phyloP scores from a whole-genome alignment of 2,888 invertebrate genomes.

The Alitta virens region DNA sequence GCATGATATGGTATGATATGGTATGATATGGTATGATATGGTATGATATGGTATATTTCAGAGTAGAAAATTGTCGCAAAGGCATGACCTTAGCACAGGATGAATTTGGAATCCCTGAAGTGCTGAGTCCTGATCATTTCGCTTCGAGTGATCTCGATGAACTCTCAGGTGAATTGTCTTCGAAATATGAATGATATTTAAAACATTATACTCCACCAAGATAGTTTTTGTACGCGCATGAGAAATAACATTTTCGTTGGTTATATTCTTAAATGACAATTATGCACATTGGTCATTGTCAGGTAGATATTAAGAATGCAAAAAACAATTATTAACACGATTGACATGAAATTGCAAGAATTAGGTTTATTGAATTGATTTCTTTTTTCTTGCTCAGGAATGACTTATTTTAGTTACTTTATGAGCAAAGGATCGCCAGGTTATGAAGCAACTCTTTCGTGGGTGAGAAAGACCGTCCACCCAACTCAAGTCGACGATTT shows the following conservation, averaged over 20 bases:
- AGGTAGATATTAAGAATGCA: no score
- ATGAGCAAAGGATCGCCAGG: conserved; percentile 90
- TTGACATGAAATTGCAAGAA: background rate
- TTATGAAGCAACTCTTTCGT: conserved; percentile 82
- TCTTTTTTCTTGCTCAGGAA: conserved; percentile 58
- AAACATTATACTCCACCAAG: no score
- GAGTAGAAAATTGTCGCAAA: conserved; percentile 84
- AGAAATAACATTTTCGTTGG: no score
- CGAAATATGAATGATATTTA: no score
- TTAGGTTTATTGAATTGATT: background rate
- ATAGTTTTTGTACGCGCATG: no score
- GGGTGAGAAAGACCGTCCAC: conserved; percentile 78
- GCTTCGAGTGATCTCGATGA: conserved; percentile 93
- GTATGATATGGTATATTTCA: conserved; percentile 57
- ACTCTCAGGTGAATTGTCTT: conserved; percentile 72
- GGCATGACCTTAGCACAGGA: conserved; percentile 88
- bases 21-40: no score
- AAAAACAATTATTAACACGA: background rate
- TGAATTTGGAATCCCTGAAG: conserved; percentile 86
- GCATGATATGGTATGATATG: background rate
- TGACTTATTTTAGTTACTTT: conserved; percentile 95
- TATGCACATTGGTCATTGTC: no score
- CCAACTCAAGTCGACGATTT: conserved; percentile 76
- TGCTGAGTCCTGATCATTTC: conserved; percentile 88
- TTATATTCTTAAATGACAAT: no score